Percentiles rank a stretch among this genome's conserved stretches.
These are phyloP conservation scores for Stercorarius parasiticus DNA, from an alignment of 2,113 vertebrate genomes.

Conservation along the genomic window DNA sequence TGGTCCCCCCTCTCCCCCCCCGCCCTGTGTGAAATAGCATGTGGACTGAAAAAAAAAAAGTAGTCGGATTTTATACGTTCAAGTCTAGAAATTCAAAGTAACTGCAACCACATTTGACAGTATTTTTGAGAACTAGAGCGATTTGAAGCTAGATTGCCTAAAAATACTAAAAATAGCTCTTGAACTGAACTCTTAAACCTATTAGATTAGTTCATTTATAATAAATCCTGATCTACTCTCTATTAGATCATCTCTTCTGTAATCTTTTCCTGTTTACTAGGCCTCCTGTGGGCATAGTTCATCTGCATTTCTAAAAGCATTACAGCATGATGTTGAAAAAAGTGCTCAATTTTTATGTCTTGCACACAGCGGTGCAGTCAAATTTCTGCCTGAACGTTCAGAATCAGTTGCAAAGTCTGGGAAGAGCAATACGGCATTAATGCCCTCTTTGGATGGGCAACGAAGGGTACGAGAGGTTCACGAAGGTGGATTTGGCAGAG, in stretches of 20 bases:
- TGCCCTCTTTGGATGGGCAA: background rate
- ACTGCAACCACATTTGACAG: background rate
- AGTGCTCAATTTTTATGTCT: background rate
- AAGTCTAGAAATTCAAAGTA: background rate
- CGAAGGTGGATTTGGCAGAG: background rate
- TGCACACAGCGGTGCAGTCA: rapidly evolving
- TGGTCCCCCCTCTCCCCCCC: background rate
- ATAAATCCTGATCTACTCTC: conserved; percentile 19
- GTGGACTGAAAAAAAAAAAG: background rate
- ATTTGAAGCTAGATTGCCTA: background rate
- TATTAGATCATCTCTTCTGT: conserved; percentile 31
- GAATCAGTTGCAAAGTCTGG: background rate
- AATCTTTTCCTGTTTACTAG: conserved; percentile 14
- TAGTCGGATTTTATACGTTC: background rate
- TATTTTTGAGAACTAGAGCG: background rate
- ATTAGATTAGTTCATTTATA: conserved; percentile 28
- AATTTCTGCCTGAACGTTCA: background rate
- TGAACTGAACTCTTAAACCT: background rate
- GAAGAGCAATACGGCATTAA: background rate
- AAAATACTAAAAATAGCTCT: conserved; percentile 42
- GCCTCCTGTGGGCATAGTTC: background rate
- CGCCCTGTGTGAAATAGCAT: background rate
- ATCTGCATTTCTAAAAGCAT: background rate
- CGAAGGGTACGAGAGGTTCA: background rate
- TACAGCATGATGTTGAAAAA: background rate